Evolutionary conservation across 1,140 invertebrate species (phyloP).

Genomic region (Pemphigus obesinymphae): DNA sequence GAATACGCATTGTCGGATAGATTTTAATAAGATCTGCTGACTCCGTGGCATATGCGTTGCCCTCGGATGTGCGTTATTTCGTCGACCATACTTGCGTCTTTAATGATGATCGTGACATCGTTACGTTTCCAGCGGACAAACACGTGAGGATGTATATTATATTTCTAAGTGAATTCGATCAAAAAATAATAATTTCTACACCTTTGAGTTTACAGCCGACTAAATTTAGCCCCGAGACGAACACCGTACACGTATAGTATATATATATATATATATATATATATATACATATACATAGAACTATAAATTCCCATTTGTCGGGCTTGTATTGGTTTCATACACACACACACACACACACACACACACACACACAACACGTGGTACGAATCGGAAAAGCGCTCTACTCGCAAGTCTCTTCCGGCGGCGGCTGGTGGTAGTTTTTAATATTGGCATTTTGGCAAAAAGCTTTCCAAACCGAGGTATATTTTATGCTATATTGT

Average conservation of each 20-base stretch:
- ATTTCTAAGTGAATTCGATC: background rate
- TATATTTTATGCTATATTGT: conserved; percentile 17
- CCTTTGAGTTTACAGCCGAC: background rate
- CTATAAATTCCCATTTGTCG: conserved; percentile 4
- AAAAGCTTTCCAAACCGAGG: conserved; percentile 15
- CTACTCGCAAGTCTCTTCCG: background rate
- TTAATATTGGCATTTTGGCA: conserved; percentile 27
- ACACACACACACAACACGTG: background rate
- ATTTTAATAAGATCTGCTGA: no score
- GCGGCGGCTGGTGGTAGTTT: conserved; percentile 8
- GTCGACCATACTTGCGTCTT: no score
- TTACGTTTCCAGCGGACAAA: no score
- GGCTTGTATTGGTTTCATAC: background rate
- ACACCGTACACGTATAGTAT: background rate
- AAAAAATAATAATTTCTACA: background rate
- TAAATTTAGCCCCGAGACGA: background rate
- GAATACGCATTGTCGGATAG: no score
- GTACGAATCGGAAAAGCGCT: conserved; percentile 11
- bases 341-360: background rate
- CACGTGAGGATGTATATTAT: no score
- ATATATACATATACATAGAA: background rate
- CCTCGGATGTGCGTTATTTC: no score
- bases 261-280: background rate
- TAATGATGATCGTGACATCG: no score
- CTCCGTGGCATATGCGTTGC: no score